A percentile compares a stretch with the other conserved stretches of the same genome.
Conservation (phyloP, 1,140 invertebrate genomes). For the Achroia grisella region DNA sequence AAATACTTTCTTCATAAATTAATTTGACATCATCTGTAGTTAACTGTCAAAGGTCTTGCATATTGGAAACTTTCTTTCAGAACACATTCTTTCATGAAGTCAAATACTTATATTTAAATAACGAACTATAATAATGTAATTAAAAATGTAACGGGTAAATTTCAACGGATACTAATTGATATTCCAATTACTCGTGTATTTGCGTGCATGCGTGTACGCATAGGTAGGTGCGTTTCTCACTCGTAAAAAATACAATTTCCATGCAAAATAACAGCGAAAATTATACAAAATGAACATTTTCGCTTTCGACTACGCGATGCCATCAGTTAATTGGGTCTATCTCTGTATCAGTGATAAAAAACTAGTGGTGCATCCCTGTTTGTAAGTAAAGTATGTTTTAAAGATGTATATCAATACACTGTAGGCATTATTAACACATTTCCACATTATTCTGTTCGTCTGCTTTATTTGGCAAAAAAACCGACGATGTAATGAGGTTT, state of each 20-base stretch:
- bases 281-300: conserved; percentile 40
- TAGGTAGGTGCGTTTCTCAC: conserved; percentile 25
- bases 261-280: conserved; percentile 59
- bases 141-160: conserved; percentile 6
- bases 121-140: too few relatives aligned
- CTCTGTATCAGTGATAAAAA: conserved; percentile 34
- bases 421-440: too few relatives aligned
- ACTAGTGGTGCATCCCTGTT: conserved; percentile 48
- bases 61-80: too few relatives aligned
- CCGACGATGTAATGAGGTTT: too few relatives aligned
- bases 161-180: conserved; percentile 13
- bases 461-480: too few relatives aligned
- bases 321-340: conserved; percentile 45
- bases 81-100: too few relatives aligned
- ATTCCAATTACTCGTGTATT: conserved; percentile 42
- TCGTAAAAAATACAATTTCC: conserved; percentile 43
- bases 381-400: conserved; percentile 2
- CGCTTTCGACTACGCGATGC: conserved; percentile 43
- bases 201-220: conserved; percentile 56
- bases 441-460: too few relatives aligned
- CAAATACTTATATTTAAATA: too few relatives aligned
- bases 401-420: too few relatives aligned
- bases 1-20: too few relatives aligned
- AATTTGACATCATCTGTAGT: too few relatives aligned
- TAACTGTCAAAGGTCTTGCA: too few relatives aligned